These are phyloP conservation scores for Trissolcus basalis DNA, from an alignment of 1,140 invertebrate genomes.

Conservation along the genomic window DNA sequence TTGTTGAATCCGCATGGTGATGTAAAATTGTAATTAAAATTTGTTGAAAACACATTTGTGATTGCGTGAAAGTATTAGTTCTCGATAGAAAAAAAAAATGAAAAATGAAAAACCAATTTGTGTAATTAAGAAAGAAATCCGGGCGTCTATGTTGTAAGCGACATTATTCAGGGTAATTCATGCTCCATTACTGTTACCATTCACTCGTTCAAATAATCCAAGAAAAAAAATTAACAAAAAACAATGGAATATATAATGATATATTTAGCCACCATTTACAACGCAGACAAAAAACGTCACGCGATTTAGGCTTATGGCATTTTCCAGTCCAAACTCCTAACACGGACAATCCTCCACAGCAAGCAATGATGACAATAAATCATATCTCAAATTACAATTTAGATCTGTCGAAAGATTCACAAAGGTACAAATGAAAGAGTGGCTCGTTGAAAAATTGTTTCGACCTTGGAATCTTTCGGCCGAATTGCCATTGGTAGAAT, in stretches of 20 bases:
- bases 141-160: slow-evolving; percentile 14
- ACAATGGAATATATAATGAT: no score
- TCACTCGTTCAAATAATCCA: slow-evolving; percentile 17
- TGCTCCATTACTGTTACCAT: slow-evolving; percentile 38
- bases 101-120: background rate
- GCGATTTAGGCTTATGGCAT: slow-evolving; percentile 42
- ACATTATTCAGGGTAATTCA: slow-evolving; percentile 50
- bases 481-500: slow-evolving; percentile 36
- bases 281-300: background rate
- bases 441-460: slow-evolving; percentile 1
- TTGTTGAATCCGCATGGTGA: no score
- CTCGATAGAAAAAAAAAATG: no score
- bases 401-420: slow-evolving; percentile 9
- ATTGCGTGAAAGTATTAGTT: no score
- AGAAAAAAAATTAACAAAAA: no score
- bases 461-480: slow-evolving; percentile 18
- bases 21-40: no score
- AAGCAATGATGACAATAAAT: slow-evolving; percentile 75
- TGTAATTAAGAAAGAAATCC: slow-evolving; percentile 17
- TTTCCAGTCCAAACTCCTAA: slow-evolving; percentile 54
- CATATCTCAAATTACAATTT: slow-evolving; percentile 39
- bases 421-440: background rate
- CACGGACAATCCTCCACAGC: slow-evolving; percentile 67
- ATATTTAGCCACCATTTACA: slow-evolving; percentile 2
- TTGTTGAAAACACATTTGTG: no score